A percentile compares a stretch with the other conserved stretches of the same genome.
These are phyloP conservation scores for Holotrichia oblita DNA, from an alignment of 1,140 invertebrate species.

Conservation along the genomic window DNA sequence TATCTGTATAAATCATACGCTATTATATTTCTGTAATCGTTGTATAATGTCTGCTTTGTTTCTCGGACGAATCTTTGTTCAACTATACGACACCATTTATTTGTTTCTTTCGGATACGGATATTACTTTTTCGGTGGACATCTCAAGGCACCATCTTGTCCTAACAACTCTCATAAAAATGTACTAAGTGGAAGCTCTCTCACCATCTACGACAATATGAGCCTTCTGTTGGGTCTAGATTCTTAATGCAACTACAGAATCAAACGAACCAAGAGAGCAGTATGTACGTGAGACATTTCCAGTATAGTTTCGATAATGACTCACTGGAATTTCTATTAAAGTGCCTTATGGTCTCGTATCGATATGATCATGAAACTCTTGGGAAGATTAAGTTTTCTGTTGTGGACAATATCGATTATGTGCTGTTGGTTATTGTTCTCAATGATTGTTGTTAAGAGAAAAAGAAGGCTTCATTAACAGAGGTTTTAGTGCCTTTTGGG, in stretches of 20 bases:
- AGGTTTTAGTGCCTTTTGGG: background rate
- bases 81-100: constrained; percentile 46
- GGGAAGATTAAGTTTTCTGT: background rate
- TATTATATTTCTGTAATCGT: background rate
- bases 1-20: no score
- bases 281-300: background rate
- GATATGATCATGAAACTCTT: background rate
- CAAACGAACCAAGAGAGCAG: background rate
- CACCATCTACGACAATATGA: background rate
- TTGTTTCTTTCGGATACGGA: constrained; percentile 49
- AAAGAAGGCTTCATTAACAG: background rate
- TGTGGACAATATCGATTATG: constrained; percentile 8
- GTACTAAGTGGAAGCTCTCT: constrained; percentile 35
- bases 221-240: background rate
- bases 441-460: background rate
- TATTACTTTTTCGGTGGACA: constrained; percentile 52
- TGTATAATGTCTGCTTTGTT: background rate
- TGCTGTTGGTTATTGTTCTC: background rate
- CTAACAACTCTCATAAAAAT: constrained; percentile 52
- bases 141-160: constrained; percentile 49
- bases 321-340: background rate
- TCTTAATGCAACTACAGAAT: background rate
- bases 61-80: background rate
- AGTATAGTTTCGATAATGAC: constrained; percentile 5
- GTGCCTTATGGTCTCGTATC: background rate